Evolutionary conservation across 2,888 invertebrate genomes (phyloP), one percentile per base, ranked within the genome.

Genomic region (Polymixis flavicincta): DNA sequence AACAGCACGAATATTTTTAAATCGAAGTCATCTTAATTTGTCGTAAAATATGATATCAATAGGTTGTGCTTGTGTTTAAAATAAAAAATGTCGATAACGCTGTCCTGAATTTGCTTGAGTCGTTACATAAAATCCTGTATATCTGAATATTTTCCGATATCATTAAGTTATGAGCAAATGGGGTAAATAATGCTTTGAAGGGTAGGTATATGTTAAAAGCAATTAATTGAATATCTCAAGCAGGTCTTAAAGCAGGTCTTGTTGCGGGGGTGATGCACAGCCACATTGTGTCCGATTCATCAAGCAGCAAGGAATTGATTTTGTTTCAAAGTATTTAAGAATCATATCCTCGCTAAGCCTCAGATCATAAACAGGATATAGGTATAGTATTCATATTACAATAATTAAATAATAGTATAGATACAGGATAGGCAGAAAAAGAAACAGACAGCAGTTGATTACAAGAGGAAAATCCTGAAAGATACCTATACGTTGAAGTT

Each of bases 401-500:
- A 4, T 37, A 76, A 19, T 65, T 6, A 11, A 25, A 25, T 55
- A 14, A 73, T 32, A 28, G n/a, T 32, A 28, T 8, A 0, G 25
- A 28, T 45, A 25, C 8, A 74, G 11, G 1, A 57, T 13, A 48
- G 6, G 22, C 45, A 55, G 55, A 25, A 25, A 5, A 37, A 57
- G 1, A 48, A 22, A 61, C 19, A 55, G 3, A 19, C 13, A 32
- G 13, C 14, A n/a, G 28, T 42, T 28, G 0, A 11, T n/a, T 2
- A 50, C 1, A 57, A 19, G 50, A 74, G 28, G 28, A 75, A 74
- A 14, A 64, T 74, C 50, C 57, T 22, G 42, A 32, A 61, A 48
- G 42, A 28, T 54, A 48, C 42, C 8, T 8, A 1, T 14, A 48
- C 22, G 14, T 22, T 28, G 22, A 68, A 37, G 9, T 54, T 64